Base-by-base conservation (phyloP, 2,113 vertebrate species). In the Lethenteron camtschaticum region DNA sequence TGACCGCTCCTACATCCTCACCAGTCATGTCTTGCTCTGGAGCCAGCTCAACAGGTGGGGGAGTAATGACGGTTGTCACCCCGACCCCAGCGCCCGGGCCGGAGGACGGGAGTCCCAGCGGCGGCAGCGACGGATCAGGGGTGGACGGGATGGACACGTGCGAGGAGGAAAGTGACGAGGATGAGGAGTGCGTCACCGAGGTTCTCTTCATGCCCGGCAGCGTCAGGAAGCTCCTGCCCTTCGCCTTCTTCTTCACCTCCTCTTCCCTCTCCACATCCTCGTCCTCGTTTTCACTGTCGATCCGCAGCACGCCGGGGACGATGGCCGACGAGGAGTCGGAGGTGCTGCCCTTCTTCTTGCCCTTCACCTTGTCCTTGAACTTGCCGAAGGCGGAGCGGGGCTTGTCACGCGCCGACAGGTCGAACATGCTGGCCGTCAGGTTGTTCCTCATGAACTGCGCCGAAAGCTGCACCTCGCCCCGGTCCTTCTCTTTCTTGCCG, bases 351-450 rank as follows among this genome's bases (percentile, higher is more conserved):
- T 57, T 66, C 81, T 85, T 82, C 24, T 71, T 81, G 72, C 83
- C 88, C 9, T 79, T 87, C 76, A 99, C 80, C 74, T 89, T 94
- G 78, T 96, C 90, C 76, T 87, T 90, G 69, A 96, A 82, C 77
- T 85, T 89, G 59, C 82, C 81, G 8, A 99, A 89, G 72, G 92
- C 84, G 0, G 91, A 95, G 60, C 82, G 79, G 0, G 83, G 76
- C 75, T 94, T 96, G 76, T 96, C 92, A 78, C 94, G 92, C 74
- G 85, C 71, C 41, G 89, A 92, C 3, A 99, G 83, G 81, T 97
- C 90, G 0, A 94, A 96, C 94, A 99, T 96, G 80, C 94, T 99
- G 79, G 94, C 94, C 0, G 90, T 90, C 71, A 99, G 76, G 79
- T 78, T 95, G 84, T 89, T 85, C 3, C 87, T 79, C 0, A 85